Conservation (phyloP, 2,113 vertebrate genomes). For the Mustela lutreola region DNA sequence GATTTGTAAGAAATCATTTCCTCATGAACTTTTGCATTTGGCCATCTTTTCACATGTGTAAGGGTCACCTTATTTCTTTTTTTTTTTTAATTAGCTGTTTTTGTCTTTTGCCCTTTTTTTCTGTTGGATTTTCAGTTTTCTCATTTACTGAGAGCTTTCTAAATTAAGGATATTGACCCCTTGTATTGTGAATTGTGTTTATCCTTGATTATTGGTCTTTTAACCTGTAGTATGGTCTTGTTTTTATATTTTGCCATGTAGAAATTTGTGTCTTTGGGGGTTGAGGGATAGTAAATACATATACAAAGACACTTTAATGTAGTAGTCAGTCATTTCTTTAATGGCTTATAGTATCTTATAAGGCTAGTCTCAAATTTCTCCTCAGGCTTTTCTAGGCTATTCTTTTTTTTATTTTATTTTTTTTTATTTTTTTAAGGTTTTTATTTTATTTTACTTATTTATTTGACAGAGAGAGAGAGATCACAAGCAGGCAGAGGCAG, state of each 20-base stretch:
- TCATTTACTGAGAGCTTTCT: conserved; percentile 51
- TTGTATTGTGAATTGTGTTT: conserved; percentile 6
- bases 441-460: too few relatives aligned
- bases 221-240: background rate
- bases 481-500: too few relatives aligned
- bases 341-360: background rate
- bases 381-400: conserved; percentile 33
- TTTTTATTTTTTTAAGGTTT: too few relatives aligned
- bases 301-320: background rate
- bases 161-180: background rate
- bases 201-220: conserved; percentile 25
- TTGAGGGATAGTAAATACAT: background rate
- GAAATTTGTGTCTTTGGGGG: background rate
- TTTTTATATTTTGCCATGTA: background rate
- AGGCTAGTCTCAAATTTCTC: background rate
- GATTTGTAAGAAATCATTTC: conserved; percentile 52
- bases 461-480: too few relatives aligned
- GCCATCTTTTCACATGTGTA: conserved; percentile 20
- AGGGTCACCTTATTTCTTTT: background rate
- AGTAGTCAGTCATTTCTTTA: background rate
- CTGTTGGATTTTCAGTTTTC: conserved; percentile 18
- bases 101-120: conserved; percentile 5
- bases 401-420: background rate
- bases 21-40: conserved; percentile 50
- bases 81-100: background rate